Evolutionary conservation across 2,113 vertebrate species (phyloP).

Genomic region (Meleagris gallopavo): DNA sequence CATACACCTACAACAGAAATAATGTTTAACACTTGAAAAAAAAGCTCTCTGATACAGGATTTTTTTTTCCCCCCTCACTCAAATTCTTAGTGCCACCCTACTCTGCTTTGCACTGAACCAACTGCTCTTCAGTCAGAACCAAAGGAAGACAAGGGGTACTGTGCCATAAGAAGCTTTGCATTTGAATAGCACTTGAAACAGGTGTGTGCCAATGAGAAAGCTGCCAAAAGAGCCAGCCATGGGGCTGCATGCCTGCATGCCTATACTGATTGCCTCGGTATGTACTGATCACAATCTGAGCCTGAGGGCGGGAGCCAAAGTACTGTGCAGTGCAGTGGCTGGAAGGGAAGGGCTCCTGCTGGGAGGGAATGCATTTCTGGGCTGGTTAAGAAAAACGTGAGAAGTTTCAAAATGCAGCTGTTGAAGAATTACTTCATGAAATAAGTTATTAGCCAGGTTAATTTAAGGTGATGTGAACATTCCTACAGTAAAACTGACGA

Average conservation of each 20-base stretch:
- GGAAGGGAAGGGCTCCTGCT: neutral
- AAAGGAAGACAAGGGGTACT: accelerated
- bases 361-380: neutral
- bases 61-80: neutral
- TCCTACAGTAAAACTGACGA: neutral
- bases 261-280: neutral
- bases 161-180: neutral
- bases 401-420: neutral
- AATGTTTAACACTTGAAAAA: neutral
- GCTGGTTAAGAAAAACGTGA: neutral
- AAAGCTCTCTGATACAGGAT: neutral
- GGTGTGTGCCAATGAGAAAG: neutral
- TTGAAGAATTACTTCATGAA: neutral
- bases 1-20: constrained; percentile 88
- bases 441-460: neutral
- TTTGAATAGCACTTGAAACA: neutral
- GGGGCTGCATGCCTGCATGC: neutral
- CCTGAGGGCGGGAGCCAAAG: neutral
- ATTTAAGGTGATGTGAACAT: neutral
- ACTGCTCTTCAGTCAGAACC: neutral
- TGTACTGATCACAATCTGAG: neutral
- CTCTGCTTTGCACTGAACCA: neutral
- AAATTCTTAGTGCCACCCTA: neutral
- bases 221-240: neutral
- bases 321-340: neutral